Evolutionary conservation across 2,113 vertebrate genomes (phyloP).

Genomic region (Chitala chitala): DNA sequence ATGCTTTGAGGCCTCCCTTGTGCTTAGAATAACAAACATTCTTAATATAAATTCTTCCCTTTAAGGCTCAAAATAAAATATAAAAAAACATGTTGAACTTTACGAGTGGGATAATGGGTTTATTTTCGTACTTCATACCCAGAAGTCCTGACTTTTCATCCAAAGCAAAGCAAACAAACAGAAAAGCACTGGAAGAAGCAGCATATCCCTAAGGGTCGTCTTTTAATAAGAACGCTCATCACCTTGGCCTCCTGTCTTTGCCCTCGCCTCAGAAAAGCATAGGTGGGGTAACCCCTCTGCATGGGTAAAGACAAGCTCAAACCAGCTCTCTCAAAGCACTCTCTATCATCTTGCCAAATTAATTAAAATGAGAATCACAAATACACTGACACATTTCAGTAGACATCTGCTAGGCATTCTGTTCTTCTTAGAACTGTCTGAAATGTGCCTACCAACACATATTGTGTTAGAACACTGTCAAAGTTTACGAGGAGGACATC

Average conservation of each 20-base stretch:
- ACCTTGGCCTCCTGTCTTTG: not conserved
- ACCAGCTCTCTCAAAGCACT: no score
- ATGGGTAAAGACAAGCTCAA: not conserved
- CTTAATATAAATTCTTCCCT: not conserved
- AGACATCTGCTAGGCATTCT: not conserved
- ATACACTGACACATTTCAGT: not conserved
- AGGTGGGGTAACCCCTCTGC: not conserved
- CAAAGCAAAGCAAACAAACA: not conserved
- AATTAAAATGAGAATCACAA: not conserved
- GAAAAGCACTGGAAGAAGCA: not conserved
- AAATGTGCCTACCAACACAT: not conserved
- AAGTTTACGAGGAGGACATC: not conserved
- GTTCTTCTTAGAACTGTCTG: not conserved
- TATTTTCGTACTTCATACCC: not conserved
- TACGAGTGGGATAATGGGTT: not conserved
- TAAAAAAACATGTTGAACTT: not conserved
- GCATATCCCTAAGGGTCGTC: not conserved
- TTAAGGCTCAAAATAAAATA: not conserved
- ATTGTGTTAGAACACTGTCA: not conserved
- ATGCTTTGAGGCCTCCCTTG: not conserved
- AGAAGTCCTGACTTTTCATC: not conserved
- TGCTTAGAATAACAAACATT: not conserved
- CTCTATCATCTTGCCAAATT: not conserved
- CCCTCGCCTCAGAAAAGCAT: not conserved
- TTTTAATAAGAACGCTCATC: not conserved